Percentiles rank a stretch among this genome's conserved stretches.
phyloP scores from a whole-genome alignment of 1,140 invertebrate genomes.

The Cydia splendana region DNA sequence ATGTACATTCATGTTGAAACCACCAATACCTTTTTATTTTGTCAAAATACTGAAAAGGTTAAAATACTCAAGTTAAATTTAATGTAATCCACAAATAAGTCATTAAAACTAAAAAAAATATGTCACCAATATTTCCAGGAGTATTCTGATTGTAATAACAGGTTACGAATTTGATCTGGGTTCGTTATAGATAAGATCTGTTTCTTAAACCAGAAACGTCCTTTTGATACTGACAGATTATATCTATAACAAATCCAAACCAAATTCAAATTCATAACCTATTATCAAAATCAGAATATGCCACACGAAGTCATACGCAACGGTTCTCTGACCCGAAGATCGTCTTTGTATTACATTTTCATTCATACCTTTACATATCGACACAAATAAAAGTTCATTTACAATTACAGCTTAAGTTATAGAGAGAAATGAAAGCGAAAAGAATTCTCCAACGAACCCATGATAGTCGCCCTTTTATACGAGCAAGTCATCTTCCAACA shows the following conservation, averaged over 20 bases:
- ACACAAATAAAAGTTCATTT: slow-evolving; percentile 57
- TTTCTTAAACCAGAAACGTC: too few relatives aligned
- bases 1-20: too few relatives aligned
- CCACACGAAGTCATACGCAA: background rate
- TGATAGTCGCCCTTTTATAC: slow-evolving; percentile 40
- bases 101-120: too few relatives aligned
- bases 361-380: slow-evolving; percentile 52
- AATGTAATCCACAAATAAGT: background rate
- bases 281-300: too few relatives aligned
- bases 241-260: too few relatives aligned
- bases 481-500: slow-evolving; percentile 57
- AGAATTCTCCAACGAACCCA: slow-evolving; percentile 39
- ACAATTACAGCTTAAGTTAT: slow-evolving; percentile 47
- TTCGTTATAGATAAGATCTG: too few relatives aligned
- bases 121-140: background rate
- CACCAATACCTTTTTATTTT: background rate
- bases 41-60: background rate
- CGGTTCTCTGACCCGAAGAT: slow-evolving; percentile 4
- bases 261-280: too few relatives aligned
- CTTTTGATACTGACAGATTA: too few relatives aligned
- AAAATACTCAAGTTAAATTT: background rate
- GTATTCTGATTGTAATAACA: too few relatives aligned
- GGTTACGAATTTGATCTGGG: too few relatives aligned
- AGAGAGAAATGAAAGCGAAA: slow-evolving; percentile 47
- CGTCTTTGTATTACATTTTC: slow-evolving; percentile 40